Conservation (phyloP, 2,888 invertebrate species). For the Saturnia japonica region DNA sequence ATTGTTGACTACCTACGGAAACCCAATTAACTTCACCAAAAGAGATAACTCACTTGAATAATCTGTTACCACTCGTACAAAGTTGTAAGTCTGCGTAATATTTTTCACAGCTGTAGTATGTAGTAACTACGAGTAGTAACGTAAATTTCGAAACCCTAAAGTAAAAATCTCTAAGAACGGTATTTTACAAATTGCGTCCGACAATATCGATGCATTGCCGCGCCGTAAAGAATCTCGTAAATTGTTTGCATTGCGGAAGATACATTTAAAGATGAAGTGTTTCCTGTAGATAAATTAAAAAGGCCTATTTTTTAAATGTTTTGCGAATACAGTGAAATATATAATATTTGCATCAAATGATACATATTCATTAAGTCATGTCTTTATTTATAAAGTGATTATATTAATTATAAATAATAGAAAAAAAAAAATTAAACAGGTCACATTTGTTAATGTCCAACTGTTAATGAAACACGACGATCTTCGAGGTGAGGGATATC, state of each 20-base stretch:
- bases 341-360: neutral
- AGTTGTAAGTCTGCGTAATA: slow-evolving; percentile 18
- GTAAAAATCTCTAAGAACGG: neutral
- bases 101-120: slow-evolving; percentile 19
- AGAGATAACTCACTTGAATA: slow-evolving; percentile 17
- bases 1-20: neutral
- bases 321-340: neutral
- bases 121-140: too few relatives aligned
- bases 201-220: neutral
- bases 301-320: neutral
- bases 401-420: neutral
- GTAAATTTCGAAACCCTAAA: slow-evolving; percentile 1
- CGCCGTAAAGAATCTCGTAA: neutral
- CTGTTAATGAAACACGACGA: neutral
- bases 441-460: neutral
- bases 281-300: too few relatives aligned
- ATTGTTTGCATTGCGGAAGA: neutral
- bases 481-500: slow-evolving; percentile 3
- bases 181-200: neutral
- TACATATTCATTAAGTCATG: neutral
- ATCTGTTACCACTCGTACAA: slow-evolving; percentile 14
- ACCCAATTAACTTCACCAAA: slow-evolving; percentile 22
- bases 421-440: neutral
- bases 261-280: too few relatives aligned
- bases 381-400: neutral